Conservation (phyloP, 1,140 invertebrate genomes). For the Drosophila dunni region DNA sequence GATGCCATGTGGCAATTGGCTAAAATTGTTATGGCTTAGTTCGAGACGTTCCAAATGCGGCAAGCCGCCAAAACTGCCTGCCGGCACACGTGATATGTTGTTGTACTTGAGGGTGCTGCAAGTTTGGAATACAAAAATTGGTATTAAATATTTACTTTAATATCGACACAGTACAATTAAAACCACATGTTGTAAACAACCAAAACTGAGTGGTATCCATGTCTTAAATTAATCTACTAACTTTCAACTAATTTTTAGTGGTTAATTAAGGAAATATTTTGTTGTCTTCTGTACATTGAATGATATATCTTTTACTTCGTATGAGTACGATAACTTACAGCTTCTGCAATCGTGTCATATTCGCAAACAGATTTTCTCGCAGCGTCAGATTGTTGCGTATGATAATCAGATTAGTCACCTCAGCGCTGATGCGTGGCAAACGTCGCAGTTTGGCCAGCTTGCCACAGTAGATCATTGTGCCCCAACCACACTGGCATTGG, state of each 20-base stretch:
- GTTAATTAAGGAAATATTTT: no score
- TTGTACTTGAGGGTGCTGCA: conserved; percentile 71
- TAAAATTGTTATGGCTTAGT: conserved; percentile 85
- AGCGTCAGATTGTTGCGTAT: conserved; percentile 71
- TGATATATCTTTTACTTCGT: no score
- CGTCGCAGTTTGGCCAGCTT: conserved; percentile 59
- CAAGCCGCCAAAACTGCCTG: conserved; percentile 65
- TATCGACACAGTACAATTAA: no score
- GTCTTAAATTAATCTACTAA: no score
- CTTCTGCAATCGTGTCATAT: conserved; percentile 61
- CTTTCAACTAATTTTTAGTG: no score
- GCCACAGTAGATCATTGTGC: conserved; percentile 71
- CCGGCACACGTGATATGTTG: conserved; percentile 80
- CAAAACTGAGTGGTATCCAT: no score
- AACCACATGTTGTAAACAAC: no score
- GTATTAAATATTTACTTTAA: no score
- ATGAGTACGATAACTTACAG: conserved; percentile 48
- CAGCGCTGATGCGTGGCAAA: conserved; percentile 61
- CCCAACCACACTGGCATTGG: conserved; percentile 58
- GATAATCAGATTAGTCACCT: conserved; percentile 74
- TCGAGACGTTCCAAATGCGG: conserved; percentile 67
- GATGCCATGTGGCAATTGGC: conserved; percentile 79
- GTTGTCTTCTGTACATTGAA: no score
- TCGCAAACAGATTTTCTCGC: conserved; percentile 55
- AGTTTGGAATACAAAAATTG: neutral